phyloP scores from a whole-genome alignment of 2,797 vertebrate species.

The Spondyliosoma cantharus region DNA sequence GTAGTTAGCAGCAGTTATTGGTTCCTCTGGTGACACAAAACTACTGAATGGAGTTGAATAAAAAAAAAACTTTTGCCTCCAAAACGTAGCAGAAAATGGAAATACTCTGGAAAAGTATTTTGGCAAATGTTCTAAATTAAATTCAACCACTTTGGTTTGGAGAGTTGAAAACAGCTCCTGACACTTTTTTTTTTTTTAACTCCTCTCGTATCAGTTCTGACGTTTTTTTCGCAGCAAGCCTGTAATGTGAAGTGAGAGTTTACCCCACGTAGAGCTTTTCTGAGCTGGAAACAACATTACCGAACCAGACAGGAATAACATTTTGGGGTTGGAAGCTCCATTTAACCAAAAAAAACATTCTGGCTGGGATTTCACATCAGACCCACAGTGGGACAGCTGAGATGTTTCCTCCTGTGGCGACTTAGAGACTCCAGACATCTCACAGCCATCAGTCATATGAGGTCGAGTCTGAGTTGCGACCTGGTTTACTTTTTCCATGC shows the following conservation, averaged over 20 bases:
- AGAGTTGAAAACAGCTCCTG: not conserved
- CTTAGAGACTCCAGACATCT: not conserved
- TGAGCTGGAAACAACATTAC: not conserved
- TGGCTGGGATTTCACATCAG: constrained; percentile 12
- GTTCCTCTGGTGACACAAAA: too few species aligned
- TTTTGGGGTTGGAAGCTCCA: constrained; percentile 35
- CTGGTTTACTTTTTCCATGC: not conserved
- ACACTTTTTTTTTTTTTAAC: not conserved
- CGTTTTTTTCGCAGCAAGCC: constrained; percentile 6
- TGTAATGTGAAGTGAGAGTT: constrained; percentile 4
- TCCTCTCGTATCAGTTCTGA: not conserved
- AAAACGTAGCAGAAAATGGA: too few species aligned
- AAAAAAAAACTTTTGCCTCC: too few species aligned
- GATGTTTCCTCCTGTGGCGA: constrained; percentile 3
- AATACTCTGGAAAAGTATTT: too few species aligned
- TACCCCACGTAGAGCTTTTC: constrained; percentile 8
- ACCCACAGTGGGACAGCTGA: constrained; percentile 7
- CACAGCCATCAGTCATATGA: not conserved
- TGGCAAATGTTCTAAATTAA: too few species aligned
- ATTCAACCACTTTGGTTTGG: too few species aligned
- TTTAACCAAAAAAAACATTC: not conserved
- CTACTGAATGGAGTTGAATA: too few species aligned
- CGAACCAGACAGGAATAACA: constrained; percentile 22
- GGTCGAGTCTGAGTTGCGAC: not conserved
- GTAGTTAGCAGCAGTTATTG: too few species aligned